Conservation (phyloP, 2,888 invertebrate species). For the Embidobia sp. region DNA sequence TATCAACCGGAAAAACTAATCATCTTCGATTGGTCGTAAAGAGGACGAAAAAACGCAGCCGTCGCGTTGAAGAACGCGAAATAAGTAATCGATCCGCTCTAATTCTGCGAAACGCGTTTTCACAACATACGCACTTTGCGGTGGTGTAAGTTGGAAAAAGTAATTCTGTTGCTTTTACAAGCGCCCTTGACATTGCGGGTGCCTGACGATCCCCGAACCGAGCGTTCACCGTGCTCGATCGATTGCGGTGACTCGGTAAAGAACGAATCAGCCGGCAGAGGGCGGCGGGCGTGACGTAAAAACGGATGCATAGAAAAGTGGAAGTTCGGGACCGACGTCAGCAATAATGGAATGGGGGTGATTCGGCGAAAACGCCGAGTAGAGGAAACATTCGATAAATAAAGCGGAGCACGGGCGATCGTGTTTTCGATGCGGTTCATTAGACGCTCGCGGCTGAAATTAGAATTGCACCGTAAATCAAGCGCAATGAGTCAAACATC, state of each 20-base stretch:
- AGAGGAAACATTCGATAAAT: constrained; percentile 16
- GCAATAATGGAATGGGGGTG: constrained; percentile 15
- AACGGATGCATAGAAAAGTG: too few relatives aligned
- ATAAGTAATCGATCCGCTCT: constrained; percentile 1
- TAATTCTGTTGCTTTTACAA: constrained; percentile 13
- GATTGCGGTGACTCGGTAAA: constrained; percentile 9
- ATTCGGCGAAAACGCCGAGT: constrained; percentile 14
- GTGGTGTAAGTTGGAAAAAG: constrained; percentile 13
- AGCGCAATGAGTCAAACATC: constrained; percentile 25
- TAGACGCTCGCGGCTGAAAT: constrained; percentile 18
- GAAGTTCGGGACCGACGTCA: too few relatives aligned
- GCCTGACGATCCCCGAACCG: too few relatives aligned
- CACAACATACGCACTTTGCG: constrained; percentile 8
- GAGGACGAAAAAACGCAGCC: background rate
- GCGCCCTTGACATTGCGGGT: constrained; percentile 11
- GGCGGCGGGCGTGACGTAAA: background rate
- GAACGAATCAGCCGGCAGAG: constrained; percentile 15
- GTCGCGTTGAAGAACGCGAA: too few relatives aligned
- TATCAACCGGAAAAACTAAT: too few relatives aligned
- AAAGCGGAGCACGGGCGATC: too few relatives aligned
- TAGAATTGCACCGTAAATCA: constrained; percentile 8
- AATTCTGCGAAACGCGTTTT: background rate
- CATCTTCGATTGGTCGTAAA: too few relatives aligned
- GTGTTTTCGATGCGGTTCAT: constrained; percentile 20
- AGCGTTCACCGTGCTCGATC: background rate